Conservation (phyloP, 2,113 vertebrate genomes). For the Spilogale gracilis region DNA sequence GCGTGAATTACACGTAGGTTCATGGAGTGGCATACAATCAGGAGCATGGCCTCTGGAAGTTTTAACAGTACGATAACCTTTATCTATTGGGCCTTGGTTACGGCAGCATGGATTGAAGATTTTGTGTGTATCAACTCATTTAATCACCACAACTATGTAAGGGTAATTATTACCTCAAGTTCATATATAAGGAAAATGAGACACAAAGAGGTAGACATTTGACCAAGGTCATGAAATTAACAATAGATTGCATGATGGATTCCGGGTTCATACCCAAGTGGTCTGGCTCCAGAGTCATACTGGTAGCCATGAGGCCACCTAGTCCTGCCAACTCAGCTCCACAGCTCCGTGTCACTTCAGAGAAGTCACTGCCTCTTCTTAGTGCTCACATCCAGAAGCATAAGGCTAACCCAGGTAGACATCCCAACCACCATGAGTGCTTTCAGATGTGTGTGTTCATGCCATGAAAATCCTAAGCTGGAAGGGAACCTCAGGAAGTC, state of each 20-base stretch:
- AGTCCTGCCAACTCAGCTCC: background rate
- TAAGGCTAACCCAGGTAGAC: background rate
- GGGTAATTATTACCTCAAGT: constrained; percentile 25
- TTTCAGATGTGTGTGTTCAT: background rate
- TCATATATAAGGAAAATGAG: background rate
- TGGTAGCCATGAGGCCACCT: background rate
- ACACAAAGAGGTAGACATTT: background rate
- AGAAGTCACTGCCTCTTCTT: background rate
- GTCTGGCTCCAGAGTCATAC: background rate
- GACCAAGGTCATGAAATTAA: background rate
- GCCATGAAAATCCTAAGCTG: background rate
- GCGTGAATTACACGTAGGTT: background rate
- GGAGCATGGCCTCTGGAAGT: background rate
- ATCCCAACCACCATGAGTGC: background rate
- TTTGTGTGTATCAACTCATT: background rate
- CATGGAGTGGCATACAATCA: background rate
- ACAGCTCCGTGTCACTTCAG: background rate
- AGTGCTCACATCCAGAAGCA: background rate
- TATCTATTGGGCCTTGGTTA: background rate
- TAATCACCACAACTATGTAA: background rate
- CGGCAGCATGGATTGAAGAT: background rate
- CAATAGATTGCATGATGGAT: background rate
- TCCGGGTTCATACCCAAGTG: background rate
- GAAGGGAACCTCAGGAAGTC: background rate
- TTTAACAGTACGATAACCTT: background rate